A percentile compares a stretch with the other conserved stretches of the same genome.
Conservation (phyloP, 2,113 vertebrate species). For the Nannobrachium achirus region DNA sequence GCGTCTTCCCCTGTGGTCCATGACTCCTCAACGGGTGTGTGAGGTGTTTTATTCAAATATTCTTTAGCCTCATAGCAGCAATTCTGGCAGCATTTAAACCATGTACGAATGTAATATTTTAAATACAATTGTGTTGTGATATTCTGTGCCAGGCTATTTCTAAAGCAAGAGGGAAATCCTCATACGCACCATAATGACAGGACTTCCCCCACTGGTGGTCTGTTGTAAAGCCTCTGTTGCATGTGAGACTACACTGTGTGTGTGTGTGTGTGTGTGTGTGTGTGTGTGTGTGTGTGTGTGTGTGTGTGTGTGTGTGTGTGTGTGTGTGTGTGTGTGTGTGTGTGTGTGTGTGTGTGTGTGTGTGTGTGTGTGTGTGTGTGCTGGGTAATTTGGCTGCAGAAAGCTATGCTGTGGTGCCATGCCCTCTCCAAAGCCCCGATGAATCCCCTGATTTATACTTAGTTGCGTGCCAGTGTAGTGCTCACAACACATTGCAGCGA, state of each 20-base stretch:
- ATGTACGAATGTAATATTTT: background rate
- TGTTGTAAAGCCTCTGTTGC: constrained; percentile 34
- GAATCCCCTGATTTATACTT: background rate
- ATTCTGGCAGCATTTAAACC: constrained; percentile 1
- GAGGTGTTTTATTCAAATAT: background rate
- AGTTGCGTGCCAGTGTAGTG: too few relatives aligned
- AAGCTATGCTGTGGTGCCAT: constrained; percentile 38
- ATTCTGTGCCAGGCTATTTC: constrained; percentile 14
- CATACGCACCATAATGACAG: constrained; percentile 59
- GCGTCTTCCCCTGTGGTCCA: background rate
- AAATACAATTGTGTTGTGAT: constrained; percentile 5
- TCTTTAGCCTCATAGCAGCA: background rate
- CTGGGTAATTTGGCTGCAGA: constrained; percentile 43
- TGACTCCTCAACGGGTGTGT: background rate
- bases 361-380: constrained; percentile 14
- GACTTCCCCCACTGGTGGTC: constrained; percentile 59
- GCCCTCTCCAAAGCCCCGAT: constrained; percentile 31
- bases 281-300: too few relatives aligned
- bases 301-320: too few relatives aligned
- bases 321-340: too few relatives aligned
- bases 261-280: too few relatives aligned
- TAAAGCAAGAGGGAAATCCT: constrained; percentile 49
- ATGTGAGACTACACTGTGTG: constrained; percentile 16
- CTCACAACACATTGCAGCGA: too few relatives aligned
- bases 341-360: constrained; percentile 7